Evolutionary conservation across 2,888 invertebrate species (phyloP), one percentile per base, ranked within the genome.

Genomic region (Allolobophora icterica): DNA sequence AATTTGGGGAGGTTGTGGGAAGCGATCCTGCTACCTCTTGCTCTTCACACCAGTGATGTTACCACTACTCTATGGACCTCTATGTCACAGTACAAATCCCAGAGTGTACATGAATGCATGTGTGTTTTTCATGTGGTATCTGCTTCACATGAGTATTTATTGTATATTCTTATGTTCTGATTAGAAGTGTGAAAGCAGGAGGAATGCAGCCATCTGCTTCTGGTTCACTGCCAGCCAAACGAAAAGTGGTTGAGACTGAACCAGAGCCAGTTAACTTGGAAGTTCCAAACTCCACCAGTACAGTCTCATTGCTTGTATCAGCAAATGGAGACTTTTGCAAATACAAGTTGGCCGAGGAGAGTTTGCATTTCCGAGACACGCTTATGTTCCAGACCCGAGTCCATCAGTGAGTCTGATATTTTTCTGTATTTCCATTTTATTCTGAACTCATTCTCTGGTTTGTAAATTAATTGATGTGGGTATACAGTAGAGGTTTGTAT

Each of bases 311-410:
- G 38, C 93, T 95, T 8, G 94, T 95, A 17, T 94, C 94, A 19
- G 95, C 94, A 33, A 93, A 93, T 45, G 94, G 94, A 30, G 95
- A 95, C 92, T 95, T 93, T 94, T 94, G 94, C 92, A 94, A 95
- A 93, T 94, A 93, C 93, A 94, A 94, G 92, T 94, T 95, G 92
- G 94, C 94, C 91, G 93, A 93, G 21, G 94, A 94, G n/a, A 92
- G 92, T 17, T 93, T 95, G 58, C 92, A 93, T 92, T 95, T 95
- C 94, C 94, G 94, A 91, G 95, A 95, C 91, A 95, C 95, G 0
- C 94, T 95, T 58, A 95, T 95, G 94, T 95, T 95, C 93, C 95
- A 95, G 94, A 95, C 95, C 1, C 93, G 95, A 92, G 93, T 95
- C 0, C 95, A 94, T 93, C 94, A 95, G 95, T 95, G 93, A 94